These are phyloP conservation scores for Empidonax alnorum DNA, from an alignment of 2,113 vertebrate species.

Conservation along the genomic window DNA sequence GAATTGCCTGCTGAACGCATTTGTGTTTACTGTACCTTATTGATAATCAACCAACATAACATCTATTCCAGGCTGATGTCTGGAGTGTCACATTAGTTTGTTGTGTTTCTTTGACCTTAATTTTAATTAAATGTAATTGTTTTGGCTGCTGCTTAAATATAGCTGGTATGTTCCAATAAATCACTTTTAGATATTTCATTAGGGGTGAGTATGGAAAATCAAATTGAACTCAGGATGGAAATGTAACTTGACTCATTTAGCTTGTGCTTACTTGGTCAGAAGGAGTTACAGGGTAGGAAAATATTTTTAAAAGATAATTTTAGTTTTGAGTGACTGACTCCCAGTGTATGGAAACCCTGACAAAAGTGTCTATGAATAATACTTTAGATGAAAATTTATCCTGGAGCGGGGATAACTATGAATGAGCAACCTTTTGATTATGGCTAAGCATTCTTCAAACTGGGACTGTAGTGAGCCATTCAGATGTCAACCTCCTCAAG, in stretches of 20 bases:
- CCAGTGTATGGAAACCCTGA: background rate
- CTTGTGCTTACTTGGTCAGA: background rate
- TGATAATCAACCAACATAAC: constrained; percentile 36
- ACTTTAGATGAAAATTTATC: background rate
- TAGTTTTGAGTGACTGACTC: background rate
- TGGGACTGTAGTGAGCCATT: background rate
- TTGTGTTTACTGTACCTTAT: constrained; percentile 31
- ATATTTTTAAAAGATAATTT: background rate
- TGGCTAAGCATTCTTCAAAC: background rate
- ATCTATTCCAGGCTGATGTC: background rate
- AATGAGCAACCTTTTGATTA: background rate
- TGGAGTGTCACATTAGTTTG: constrained; percentile 38
- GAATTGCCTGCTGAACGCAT: background rate
- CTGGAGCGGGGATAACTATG: background rate
- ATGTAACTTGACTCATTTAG: background rate
- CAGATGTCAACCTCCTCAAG: background rate
- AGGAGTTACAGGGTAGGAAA: background rate
- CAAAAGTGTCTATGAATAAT: background rate
- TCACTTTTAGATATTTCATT: constrained; percentile 50
- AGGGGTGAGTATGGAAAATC: constrained; percentile 8
- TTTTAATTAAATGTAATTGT: constrained; percentile 61
- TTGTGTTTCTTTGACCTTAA: constrained; percentile 46
- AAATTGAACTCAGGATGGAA: constrained; percentile 10
- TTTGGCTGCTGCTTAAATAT: constrained; percentile 50
- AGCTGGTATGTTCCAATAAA: constrained; percentile 29